A percentile compares a stretch with the other conserved stretches of the same genome.
These are phyloP conservation scores for Oncorhynchus mykiss DNA, from an alignment of 2,113 vertebrate species.

Conservation along the genomic window DNA sequence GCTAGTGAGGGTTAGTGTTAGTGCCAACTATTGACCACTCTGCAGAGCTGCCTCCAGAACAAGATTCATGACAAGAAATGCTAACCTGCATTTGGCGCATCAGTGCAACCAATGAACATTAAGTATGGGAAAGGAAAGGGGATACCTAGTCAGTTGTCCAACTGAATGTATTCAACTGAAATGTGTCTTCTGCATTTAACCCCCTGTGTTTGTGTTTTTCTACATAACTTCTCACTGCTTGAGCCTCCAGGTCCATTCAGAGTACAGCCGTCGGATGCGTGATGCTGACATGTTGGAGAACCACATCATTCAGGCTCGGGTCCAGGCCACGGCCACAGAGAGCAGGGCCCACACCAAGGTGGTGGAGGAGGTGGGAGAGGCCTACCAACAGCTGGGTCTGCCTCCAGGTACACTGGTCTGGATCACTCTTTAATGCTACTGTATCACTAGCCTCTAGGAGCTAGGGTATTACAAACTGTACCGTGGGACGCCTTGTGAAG, in stretches of 20 bases:
- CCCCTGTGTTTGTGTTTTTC: neutral
- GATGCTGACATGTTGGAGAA: slow-evolving; percentile 78
- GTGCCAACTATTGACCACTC: too few relatives aligned
- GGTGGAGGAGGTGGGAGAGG: slow-evolving; percentile 44
- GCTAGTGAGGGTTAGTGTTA: too few relatives aligned
- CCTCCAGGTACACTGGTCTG: slow-evolving; percentile 74
- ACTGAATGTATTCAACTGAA: too few relatives aligned
- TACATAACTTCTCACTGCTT: neutral
- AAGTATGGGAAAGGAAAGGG: too few relatives aligned
- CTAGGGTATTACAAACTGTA: too few relatives aligned
- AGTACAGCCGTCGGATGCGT: slow-evolving; percentile 63
- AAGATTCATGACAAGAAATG: too few relatives aligned
- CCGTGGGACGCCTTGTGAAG: too few relatives aligned
- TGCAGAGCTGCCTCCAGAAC: too few relatives aligned
- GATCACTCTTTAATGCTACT: neutral
- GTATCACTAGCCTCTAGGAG: neutral
- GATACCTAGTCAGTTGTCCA: too few relatives aligned
- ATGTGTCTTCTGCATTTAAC: too few relatives aligned
- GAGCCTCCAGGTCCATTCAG: slow-evolving; percentile 70
- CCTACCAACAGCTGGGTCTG: slow-evolving; percentile 53
- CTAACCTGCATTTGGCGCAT: too few relatives aligned
- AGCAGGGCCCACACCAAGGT: slow-evolving; percentile 54
- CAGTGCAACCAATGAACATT: too few relatives aligned
- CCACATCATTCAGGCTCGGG: slow-evolving; percentile 80
- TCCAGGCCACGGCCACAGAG: slow-evolving; percentile 70